Percentiles rank a stretch among this genome's conserved stretches.
These are phyloP conservation scores for Atethmia centrago DNA, from an alignment of 2,888 invertebrate genomes.

Conservation along the genomic window DNA sequence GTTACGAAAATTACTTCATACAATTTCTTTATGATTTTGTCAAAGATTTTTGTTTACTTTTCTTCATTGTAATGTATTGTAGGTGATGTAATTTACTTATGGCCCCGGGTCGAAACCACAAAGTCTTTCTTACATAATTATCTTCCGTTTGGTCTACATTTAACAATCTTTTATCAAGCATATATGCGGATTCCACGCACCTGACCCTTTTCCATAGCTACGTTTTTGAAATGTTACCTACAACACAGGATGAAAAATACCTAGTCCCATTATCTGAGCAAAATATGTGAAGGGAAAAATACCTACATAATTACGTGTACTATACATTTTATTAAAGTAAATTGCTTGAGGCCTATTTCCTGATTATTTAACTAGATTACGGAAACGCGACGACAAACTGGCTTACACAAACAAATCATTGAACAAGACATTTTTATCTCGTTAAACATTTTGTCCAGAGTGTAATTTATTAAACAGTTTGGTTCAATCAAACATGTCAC, in stretches of 20 bases:
- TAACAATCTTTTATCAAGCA: background rate
- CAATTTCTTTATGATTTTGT: background rate
- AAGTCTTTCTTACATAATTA: background rate
- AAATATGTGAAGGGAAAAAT: conserved; percentile 5
- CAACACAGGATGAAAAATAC: background rate
- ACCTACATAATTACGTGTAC: background rate
- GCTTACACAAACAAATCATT: conserved; percentile 34
- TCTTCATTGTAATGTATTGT: background rate
- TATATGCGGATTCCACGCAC: conserved; percentile 5
- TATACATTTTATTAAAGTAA: background rate
- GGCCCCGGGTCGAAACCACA: background rate
- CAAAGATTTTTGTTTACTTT: conserved; percentile 15
- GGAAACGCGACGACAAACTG: conserved; percentile 8
- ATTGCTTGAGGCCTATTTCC: conserved; percentile 12
- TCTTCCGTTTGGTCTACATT: background rate
- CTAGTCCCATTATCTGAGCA: background rate
- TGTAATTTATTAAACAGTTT: background rate
- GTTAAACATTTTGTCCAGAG: background rate
- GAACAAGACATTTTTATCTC: conserved; percentile 34
- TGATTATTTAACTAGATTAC: conserved; percentile 31
- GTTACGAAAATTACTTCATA: conserved; percentile 3
- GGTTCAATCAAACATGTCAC: conserved; percentile 27
- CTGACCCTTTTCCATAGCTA: background rate
- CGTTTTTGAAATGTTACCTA: background rate
- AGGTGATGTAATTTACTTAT: conserved; percentile 1